phyloP scores from a whole-genome alignment of 2,113 vertebrate genomes.

The Gopherus flavomarginatus region DNA sequence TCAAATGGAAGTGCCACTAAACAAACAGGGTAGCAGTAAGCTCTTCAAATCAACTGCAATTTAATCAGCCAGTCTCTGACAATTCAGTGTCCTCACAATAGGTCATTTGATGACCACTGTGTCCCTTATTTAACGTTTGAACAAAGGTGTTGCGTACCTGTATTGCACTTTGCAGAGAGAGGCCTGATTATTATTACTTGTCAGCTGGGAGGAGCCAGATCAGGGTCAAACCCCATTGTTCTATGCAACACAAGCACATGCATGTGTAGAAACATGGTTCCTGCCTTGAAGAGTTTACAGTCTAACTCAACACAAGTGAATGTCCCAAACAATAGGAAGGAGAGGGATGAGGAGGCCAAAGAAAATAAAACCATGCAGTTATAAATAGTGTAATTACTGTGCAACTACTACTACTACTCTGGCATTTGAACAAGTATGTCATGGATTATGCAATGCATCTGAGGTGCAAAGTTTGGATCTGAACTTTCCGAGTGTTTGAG shows the following conservation, averaged over 20 bases:
- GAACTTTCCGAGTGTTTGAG: neutral
- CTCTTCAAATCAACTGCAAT: conserved; percentile 53
- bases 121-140: conserved; percentile 24
- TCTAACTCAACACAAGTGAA: neutral
- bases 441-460: neutral
- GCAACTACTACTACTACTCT: neutral
- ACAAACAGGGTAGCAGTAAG: conserved; percentile 27
- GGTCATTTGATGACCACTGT: neutral
- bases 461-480: neutral
- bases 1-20: conserved; percentile 49
- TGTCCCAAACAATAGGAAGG: neutral
- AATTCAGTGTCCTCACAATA: neutral
- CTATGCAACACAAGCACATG: neutral
- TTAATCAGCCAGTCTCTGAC: conserved; percentile 2
- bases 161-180: neutral
- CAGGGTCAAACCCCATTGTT: accelerated
- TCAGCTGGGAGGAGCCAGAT: neutral
- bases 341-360: accelerated
- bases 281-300: neutral
- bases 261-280: neutral
- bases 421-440: neutral
- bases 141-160: neutral
- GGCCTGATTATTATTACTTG: neutral
- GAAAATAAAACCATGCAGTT: neutral
- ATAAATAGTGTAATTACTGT: neutral